Percentiles rank a stretch among this genome's conserved stretches.
Evolutionary conservation across 2,888 invertebrate genomes (phyloP).

Genomic region (Acronicta aceris): DNA sequence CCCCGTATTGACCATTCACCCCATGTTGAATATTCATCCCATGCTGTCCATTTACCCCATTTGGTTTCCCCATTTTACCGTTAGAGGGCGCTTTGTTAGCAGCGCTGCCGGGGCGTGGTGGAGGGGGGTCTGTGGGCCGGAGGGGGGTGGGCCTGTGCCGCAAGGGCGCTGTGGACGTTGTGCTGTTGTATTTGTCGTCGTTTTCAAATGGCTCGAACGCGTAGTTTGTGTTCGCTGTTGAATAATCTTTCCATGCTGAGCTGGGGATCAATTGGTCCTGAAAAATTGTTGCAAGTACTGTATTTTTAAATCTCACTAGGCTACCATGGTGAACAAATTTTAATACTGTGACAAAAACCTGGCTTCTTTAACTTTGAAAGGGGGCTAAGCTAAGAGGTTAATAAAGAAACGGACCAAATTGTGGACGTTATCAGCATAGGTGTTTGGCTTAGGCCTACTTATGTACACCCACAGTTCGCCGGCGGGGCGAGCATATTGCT

Average conservation of each 20-base stretch:
- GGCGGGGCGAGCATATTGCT: too few species aligned
- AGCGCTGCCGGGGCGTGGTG: conserved; percentile 56
- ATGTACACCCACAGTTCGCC: too few species aligned
- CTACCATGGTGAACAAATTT: too few species aligned
- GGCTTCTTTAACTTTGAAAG: too few species aligned
- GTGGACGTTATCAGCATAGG: too few species aligned
- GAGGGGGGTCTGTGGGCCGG: conserved; percentile 68
- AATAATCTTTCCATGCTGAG: conserved; percentile 97
- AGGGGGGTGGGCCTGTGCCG: conserved; percentile 45
- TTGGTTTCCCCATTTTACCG: conserved; percentile 6
- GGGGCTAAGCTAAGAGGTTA: too few species aligned
- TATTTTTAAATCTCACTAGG: too few species aligned
- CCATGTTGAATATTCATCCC: conserved; percentile 25
- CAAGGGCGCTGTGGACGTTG: conserved; percentile 69
- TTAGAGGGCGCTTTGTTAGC: conserved; percentile 46
- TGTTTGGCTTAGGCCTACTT: too few species aligned
- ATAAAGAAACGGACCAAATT: too few species aligned
- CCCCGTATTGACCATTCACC: conserved; percentile 23
- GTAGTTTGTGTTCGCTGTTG: conserved; percentile 95
- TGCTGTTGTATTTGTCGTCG: conserved; percentile 91
- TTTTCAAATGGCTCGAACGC: conserved; percentile 96
- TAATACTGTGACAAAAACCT: too few species aligned
- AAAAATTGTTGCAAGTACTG: conserved; percentile 9
- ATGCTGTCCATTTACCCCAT: conserved; percentile 12
- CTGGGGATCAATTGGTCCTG: conserved; percentile 95